Evolutionary conservation across 1,140 invertebrate genomes (phyloP).

Genomic region (Leptinotarsa defecta): DNA sequence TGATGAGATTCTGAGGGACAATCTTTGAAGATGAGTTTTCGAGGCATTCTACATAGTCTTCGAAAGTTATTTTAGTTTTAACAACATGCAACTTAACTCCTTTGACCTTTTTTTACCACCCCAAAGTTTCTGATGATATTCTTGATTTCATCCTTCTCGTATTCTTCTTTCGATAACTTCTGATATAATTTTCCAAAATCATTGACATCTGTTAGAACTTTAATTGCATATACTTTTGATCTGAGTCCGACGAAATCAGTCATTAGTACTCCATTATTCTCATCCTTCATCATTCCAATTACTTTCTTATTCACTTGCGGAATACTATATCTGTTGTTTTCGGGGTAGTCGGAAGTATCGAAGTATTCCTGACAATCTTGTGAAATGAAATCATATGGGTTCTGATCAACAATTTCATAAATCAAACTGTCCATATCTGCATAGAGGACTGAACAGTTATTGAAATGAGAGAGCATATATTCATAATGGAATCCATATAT

Average conservation of each 20-base stretch:
- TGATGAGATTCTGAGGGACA: too few relatives aligned
- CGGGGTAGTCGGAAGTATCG: constrained; percentile 36
- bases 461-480: constrained; percentile 37
- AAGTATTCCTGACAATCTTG: constrained; percentile 35
- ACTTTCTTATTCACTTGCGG: constrained; percentile 31
- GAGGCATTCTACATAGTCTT: too few relatives aligned
- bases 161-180: too few relatives aligned
- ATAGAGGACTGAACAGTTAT: constrained; percentile 42
- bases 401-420: constrained; percentile 37
- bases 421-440: constrained; percentile 36
- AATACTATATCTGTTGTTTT: neutral
- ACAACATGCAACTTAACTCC: too few relatives aligned
- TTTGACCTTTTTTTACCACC: neutral
- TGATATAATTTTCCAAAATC: neutral
- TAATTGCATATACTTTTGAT: constrained; percentile 56
- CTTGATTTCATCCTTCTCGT: neutral
- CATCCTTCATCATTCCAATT: constrained; percentile 49
- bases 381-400: constrained; percentile 32
- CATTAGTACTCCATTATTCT: constrained; percentile 51
- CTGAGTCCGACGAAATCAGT: constrained; percentile 55
- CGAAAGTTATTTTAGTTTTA: too few relatives aligned
- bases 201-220: constrained; percentile 19
- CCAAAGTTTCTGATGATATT: neutral
- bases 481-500: constrained; percentile 47
- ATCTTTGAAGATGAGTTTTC: too few relatives aligned